Evolutionary conservation across 2,888 invertebrate species (phyloP), one percentile per base, ranked within the genome.

Genomic region (Drosophila kambysellisi): DNA sequence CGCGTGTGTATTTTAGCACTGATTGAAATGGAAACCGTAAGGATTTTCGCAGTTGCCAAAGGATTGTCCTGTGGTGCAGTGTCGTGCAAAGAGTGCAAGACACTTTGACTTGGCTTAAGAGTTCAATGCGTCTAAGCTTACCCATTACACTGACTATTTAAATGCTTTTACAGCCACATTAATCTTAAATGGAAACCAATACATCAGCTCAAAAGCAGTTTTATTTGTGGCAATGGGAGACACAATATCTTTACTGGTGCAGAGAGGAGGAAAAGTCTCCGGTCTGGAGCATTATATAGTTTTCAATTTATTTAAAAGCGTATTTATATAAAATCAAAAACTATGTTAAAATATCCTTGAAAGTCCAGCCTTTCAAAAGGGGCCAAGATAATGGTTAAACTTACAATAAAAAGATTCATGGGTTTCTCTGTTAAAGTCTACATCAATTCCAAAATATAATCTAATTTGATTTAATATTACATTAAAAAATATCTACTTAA

Each of bases 11-110:
- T 53, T 54, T 54, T 3, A 30, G 81, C 88, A 69, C 73, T 88
- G 85, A 86, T 86, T 86, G 85, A 86, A 86, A 86, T 88, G 62
- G 88, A 86, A 76, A 83, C 85, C 85, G 48, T 74, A 80, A 82
- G 87, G 88, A 81, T 81, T 85, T 71, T 43, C 57, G 46, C 59
- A 59, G 53, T 39, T 59, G 43, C 54, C 37, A 77, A 70, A 61
- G 81, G 77, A 77, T 81, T 74, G 74, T 48, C 66, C 54, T 48
- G 20, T 30, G 30, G n/a, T 30, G 30, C 30, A 30, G 30, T 60
- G 73, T 68, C 59, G 46, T 56, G 60, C 56, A 51, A 59, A 67
- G 41, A 71, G 71, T 68, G 75, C 79, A 81, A 70, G 73, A 73
- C 50, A 76, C 83, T 72, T 67, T 86, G 82, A 80, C 82, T 66